Evolutionary conservation across 2,113 vertebrate species (phyloP), one percentile per base, ranked within the genome.

Genomic region (Ammodytes marinus): DNA sequence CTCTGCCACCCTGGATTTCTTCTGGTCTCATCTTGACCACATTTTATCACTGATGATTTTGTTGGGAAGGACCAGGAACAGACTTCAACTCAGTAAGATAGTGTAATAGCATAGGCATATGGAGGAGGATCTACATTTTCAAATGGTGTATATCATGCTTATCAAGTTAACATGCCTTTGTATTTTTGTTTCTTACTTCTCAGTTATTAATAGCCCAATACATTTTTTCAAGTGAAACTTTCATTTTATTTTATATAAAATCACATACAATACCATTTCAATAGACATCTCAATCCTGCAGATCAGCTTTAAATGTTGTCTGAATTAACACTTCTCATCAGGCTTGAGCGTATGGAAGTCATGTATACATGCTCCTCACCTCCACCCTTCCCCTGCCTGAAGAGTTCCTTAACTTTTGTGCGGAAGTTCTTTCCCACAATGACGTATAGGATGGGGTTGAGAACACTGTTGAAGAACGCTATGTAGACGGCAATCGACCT

Each of bases 391-490:
- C 6, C 13, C 42, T 59, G 37, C 12, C 2, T 52, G 13, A 68
- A 74, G 11, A 91, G 1, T 76, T 97, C 96, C 10, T 55, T 79
- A 0, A 93, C 95, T 81, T 97, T 99, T 85, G 95, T 96, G 66
- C 94, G 93, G 89, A 99, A 99, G 80, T 96, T 96, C 85, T 97
- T 96, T 14, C 97, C 97, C 0, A 98, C 96, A 0, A 98, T 94
- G 46, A 98, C 96, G 0, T 98, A 98, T 3, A 99, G 88, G 65
- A 99, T 69, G 0, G 98, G 98, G 87, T 99, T 99, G 52, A 99
- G 93, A 77, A 95, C 96, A 89, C 97, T 98, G 93, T 99, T 99
- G 90, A 96, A 97, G 35, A 94, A 97, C 67, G 92, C 95, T 2
- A 96, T 74, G 69, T 94, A 96, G 0, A 42, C 42, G 15, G 92